A percentile compares a stretch with the other conserved stretches of the same genome.
phyloP scores from a whole-genome alignment of 2,888 invertebrate species.

The Andrena marginata region DNA sequence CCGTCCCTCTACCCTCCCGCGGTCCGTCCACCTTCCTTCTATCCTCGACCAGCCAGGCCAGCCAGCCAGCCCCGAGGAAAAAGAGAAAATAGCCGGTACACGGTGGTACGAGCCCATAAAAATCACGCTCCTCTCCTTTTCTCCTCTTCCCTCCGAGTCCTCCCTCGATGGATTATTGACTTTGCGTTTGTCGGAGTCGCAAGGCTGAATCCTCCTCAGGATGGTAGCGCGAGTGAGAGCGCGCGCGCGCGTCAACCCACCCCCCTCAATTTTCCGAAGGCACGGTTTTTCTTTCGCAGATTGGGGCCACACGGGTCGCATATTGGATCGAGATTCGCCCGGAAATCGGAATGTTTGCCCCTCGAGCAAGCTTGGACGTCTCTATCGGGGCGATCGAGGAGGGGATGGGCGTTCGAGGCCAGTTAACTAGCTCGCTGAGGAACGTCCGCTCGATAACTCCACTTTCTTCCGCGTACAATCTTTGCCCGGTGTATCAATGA shows the following conservation, averaged over 20 bases:
- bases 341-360: slow-evolving; percentile 44
- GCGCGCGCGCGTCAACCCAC: not conserved
- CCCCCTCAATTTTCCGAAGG: slow-evolving; percentile 28
- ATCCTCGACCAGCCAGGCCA: not conserved
- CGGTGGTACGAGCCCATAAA: slow-evolving; percentile 76
- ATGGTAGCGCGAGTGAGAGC: not conserved
- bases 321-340: slow-evolving; percentile 73
- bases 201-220: slow-evolving; percentile 23
- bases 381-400: slow-evolving; percentile 8
- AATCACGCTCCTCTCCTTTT: slow-evolving; percentile 72
- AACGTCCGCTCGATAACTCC: slow-evolving; percentile 8
- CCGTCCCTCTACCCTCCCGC: slow-evolving; percentile 19
- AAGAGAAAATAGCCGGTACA: slow-evolving; percentile 75
- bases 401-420: not conserved
- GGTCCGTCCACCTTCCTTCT: slow-evolving; percentile 47
- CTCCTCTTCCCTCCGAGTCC: slow-evolving; percentile 12
- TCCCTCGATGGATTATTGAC: slow-evolving; percentile 65
- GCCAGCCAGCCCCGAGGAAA: slow-evolving; percentile 44
- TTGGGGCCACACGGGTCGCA: slow-evolving; percentile 74
- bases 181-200: slow-evolving; percentile 58
- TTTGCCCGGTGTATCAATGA: not conserved
- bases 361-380: slow-evolving; percentile 12
- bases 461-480: not conserved
- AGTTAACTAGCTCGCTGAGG: not conserved
- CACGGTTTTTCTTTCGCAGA: slow-evolving; percentile 61